A percentile compares a stretch with the other conserved stretches of the same genome.
Conservation (phyloP, 2,888 invertebrate genomes). For the Sarcophaga variegata region DNA sequence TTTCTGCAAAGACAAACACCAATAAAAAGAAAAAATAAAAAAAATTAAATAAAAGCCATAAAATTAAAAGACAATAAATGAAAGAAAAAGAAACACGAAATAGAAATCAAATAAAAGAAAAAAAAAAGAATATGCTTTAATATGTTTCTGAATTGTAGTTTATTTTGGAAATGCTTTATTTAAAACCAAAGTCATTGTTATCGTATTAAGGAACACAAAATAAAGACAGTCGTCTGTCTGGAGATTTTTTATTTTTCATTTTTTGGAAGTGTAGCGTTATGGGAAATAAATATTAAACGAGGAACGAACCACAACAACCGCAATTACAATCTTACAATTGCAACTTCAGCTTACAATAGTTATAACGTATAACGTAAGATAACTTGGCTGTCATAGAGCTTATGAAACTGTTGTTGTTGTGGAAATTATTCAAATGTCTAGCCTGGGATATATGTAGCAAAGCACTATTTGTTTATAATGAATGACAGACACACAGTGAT, state of each 20-base stretch:
- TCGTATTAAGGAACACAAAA: constrained; percentile 35
- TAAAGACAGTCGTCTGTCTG: no score
- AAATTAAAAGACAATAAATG: not conserved
- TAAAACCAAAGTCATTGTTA: constrained; percentile 65
- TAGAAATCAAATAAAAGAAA: constrained; percentile 1
- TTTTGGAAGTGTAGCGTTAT: constrained; percentile 54
- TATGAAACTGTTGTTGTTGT: not conserved
- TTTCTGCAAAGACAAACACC: constrained; percentile 72
- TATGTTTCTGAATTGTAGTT: not conserved
- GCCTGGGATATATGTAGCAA: constrained; percentile 9
- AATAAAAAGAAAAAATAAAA: constrained; percentile 44
- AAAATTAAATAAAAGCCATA: constrained; percentile 23
- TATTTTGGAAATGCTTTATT: constrained; percentile 31
- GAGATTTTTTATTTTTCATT: not conserved
- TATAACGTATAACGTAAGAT: not conserved
- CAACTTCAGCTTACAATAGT: not conserved
- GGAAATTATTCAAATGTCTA: constrained; percentile 43
- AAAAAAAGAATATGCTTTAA: constrained; percentile 1
- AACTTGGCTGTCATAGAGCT: not conserved
- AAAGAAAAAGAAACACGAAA: not conserved
- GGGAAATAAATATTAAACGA: constrained; percentile 57
- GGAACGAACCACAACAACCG: constrained; percentile 48
- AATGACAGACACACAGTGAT: not conserved
- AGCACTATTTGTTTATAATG: not conserved
- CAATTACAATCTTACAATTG: constrained; percentile 44